Conservation (phyloP, 1,140 invertebrate genomes). For the Mycetomoellerius zeteki region DNA sequence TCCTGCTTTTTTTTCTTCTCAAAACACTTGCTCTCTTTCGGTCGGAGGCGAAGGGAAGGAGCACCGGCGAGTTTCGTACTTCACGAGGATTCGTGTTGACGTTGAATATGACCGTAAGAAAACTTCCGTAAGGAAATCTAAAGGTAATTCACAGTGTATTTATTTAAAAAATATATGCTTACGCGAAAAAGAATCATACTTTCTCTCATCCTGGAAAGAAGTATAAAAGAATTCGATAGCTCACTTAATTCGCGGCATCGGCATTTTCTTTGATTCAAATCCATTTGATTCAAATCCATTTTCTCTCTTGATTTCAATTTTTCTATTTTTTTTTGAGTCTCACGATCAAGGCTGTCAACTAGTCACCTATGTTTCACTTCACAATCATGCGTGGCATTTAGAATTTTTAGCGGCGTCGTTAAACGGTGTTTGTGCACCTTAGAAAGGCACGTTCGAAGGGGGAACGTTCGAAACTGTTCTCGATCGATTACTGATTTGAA, state of each 20-base stretch:
- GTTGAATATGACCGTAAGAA: slow-evolving; percentile 64
- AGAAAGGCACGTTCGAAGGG: neutral
- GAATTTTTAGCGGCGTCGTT: neutral
- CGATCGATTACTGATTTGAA: neutral
- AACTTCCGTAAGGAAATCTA: slow-evolving; percentile 28
- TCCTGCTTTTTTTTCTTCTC: neutral
- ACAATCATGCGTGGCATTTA: neutral
- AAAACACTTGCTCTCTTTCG: neutral
- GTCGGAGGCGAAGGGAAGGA: neutral
- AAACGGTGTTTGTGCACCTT: neutral
- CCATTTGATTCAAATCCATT: neutral
- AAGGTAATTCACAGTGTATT: slow-evolving; percentile 42
- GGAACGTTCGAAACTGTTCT: neutral
- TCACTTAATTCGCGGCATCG: neutral
- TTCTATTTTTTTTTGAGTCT: neutral
- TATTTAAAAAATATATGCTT: neutral
- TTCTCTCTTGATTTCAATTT: neutral
- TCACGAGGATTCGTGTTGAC: neutral
- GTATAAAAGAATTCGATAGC: neutral
- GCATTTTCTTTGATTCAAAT: neutral
- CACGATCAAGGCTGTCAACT: neutral
- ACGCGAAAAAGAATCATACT: too few relatives aligned
- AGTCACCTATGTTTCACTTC: neutral
- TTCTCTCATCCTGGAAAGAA: neutral
- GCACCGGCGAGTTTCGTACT: slow-evolving; percentile 5